phyloP scores from a whole-genome alignment of 2,113 vertebrate species.

The Onychostoma macrolepis region DNA sequence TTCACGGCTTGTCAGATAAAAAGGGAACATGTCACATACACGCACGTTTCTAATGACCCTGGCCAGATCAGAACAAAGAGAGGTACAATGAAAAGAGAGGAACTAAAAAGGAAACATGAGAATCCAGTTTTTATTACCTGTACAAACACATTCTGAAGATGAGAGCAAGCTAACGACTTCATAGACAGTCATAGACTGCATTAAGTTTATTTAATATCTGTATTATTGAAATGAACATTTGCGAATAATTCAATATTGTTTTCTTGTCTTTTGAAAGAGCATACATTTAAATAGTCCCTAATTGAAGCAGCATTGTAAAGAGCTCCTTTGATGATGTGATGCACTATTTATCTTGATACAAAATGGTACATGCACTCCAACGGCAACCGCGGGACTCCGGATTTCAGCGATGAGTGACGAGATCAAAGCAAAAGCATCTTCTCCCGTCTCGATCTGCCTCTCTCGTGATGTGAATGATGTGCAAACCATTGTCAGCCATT shows the following conservation, averaged over 20 bases:
- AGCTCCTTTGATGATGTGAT: conserved; percentile 43
- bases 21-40: conserved; percentile 42
- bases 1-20: conserved; percentile 63
- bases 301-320: conserved; percentile 32
- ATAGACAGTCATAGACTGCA: conserved; percentile 20
- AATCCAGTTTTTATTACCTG: not conserved
- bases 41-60: conserved; percentile 56
- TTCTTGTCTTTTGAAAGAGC: not conserved
- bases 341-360: conserved; percentile 24
- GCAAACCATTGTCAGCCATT: not conserved
- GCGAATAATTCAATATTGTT: not conserved
- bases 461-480: not conserved
- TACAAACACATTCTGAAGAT: conserved; percentile 38
- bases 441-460: not conserved
- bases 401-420: not conserved
- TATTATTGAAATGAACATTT: not conserved
- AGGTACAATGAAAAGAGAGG: conserved; percentile 46
- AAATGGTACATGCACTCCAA: conserved; percentile 39
- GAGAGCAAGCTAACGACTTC: conserved; percentile 17
- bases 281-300: conserved; percentile 11
- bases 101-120: conserved; percentile 45
- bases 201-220: not conserved
- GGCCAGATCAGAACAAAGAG: conserved; percentile 46
- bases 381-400: not conserved
- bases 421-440: not conserved